A percentile compares a stretch with the other conserved stretches of the same genome.
Conservation (phyloP, 2,888 invertebrate genomes). For the Drosophila putrida region DNA sequence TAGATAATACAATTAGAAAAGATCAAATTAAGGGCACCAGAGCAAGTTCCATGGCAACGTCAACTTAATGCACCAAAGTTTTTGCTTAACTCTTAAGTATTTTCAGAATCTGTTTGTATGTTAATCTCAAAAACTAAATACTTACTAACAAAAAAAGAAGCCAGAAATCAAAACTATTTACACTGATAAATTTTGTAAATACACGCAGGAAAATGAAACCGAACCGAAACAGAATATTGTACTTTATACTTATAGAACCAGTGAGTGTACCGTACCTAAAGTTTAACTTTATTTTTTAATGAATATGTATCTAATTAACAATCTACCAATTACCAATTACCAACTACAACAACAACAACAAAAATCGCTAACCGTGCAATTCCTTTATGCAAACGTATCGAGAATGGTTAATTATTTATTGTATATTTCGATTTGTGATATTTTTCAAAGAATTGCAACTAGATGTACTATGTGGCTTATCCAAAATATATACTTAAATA, state of each 20-base stretch:
- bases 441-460: constrained; percentile 79
- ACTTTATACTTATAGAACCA: constrained; percentile 61
- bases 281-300: constrained; percentile 42
- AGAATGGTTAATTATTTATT: constrained; percentile 74
- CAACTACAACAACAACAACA: constrained; percentile 13
- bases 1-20: constrained; percentile 11
- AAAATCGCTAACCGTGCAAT: constrained; percentile 56
- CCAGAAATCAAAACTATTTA: constrained; percentile 69
- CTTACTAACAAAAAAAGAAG: constrained; percentile 10
- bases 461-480: constrained; percentile 79
- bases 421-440: constrained; percentile 79
- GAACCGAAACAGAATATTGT: constrained; percentile 38
- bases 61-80: constrained; percentile 59
- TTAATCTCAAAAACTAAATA: constrained; percentile 15
- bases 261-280: constrained; percentile 69
- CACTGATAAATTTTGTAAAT: constrained; percentile 61
- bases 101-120: constrained; percentile 29
- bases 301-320: constrained; percentile 39
- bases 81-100: constrained; percentile 50
- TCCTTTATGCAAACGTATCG: constrained; percentile 62
- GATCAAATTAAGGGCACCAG: constrained; percentile 33
- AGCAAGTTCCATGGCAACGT: constrained; percentile 43
- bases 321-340: constrained; percentile 57
- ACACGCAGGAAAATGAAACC: constrained; percentile 35
- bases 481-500: constrained; percentile 39